A percentile compares a stretch with the other conserved stretches of the same genome.
phyloP scores from a whole-genome alignment of 2,797 vertebrate species.

The Acrocephalus scirpaceus region DNA sequence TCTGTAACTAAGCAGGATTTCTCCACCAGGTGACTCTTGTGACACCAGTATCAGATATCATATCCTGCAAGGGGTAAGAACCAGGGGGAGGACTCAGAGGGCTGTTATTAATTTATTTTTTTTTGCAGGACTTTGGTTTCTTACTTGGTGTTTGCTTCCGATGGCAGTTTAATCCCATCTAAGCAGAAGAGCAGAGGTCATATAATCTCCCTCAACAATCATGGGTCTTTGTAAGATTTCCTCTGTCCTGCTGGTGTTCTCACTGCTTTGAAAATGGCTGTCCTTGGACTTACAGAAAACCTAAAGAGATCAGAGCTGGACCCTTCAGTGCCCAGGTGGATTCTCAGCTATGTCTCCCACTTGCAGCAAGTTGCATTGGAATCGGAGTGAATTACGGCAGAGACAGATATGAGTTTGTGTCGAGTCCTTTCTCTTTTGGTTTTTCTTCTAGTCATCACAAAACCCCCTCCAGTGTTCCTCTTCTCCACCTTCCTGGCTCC shows the following conservation, averaged over 20 bases:
- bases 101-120: not conserved
- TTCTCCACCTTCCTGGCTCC: not conserved
- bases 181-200: not conserved
- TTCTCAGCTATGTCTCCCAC: not conserved
- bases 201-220: not conserved
- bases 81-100: not conserved
- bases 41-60: not conserved
- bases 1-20: not conserved
- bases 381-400: not conserved
- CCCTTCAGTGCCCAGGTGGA: not conserved
- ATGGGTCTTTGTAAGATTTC: not conserved
- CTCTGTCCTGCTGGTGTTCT: not conserved
- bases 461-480: not conserved
- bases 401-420: fast-evolving
- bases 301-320: not conserved
- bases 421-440: not conserved
- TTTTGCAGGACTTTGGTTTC: not conserved
- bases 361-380: not conserved
- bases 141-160: not conserved
- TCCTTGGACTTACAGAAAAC: not conserved
- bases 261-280: not conserved
- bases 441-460: not conserved
- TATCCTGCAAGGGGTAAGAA: not conserved
- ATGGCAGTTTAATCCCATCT: not conserved
- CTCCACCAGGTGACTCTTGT: not conserved